phyloP scores from a whole-genome alignment of 23 tunicate species.

The Ciona savignyi region DNA sequence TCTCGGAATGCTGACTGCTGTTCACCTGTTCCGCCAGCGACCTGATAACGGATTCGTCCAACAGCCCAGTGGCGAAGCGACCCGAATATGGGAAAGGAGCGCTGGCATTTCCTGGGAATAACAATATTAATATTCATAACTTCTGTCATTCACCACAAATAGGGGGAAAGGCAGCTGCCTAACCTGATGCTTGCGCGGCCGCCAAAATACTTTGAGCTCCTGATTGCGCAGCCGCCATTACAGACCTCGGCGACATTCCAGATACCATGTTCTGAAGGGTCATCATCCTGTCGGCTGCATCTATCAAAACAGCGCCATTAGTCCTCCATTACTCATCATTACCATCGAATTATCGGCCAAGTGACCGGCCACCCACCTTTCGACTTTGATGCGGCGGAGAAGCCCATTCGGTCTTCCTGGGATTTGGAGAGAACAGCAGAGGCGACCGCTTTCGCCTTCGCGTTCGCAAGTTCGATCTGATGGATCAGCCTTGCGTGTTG shows the following conservation, averaged over 20 bases:
- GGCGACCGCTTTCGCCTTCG: slow-evolving; percentile 62
- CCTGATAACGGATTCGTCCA: slow-evolving; percentile 47
- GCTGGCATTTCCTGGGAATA: slow-evolving; percentile 5
- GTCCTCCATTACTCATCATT: not conserved
- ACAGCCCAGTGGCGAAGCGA: slow-evolving; percentile 25
- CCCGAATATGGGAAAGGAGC: slow-evolving; percentile 45
- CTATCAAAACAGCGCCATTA: slow-evolving; percentile 15
- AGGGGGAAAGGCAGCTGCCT: not conserved
- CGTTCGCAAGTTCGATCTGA: slow-evolving; percentile 45
- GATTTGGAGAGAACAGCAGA: slow-evolving; percentile 38
- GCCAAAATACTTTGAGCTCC: slow-evolving; percentile 52
- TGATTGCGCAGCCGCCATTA: slow-evolving; percentile 34
- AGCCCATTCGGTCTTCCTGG: not conserved
- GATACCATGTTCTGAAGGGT: slow-evolving; percentile 62
- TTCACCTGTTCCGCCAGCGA: slow-evolving; percentile 50
- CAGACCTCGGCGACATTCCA: slow-evolving; percentile 34
- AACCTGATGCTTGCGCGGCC: slow-evolving; percentile 85
- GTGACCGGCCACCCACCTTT: not conserved
- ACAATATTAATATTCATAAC: not conserved
- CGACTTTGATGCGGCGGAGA: not conserved
- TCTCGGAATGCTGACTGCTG: slow-evolving; percentile 5
- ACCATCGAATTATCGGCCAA: not conserved
- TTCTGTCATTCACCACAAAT: not conserved
- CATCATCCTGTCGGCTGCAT: slow-evolving; percentile 28
- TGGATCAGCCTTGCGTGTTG: slow-evolving; percentile 56